phyloP scores from a whole-genome alignment of 2,888 invertebrate genomes.

The Tenthredo notha region DNA sequence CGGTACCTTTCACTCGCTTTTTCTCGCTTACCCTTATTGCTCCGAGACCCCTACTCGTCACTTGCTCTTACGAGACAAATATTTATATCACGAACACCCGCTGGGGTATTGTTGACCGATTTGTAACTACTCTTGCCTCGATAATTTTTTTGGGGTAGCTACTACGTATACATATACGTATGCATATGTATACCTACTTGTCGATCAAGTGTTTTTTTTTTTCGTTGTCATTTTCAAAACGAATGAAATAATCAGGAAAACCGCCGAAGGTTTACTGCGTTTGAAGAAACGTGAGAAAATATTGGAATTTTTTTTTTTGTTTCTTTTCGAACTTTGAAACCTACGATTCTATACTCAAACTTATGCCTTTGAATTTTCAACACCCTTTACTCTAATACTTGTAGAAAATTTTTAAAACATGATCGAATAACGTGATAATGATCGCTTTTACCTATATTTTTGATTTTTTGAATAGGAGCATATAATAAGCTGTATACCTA shows the following conservation, averaged over 20 bases:
- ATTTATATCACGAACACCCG: conserved; percentile 74
- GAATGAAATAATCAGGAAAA: background rate
- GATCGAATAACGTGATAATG: background rate
- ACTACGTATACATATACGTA: background rate
- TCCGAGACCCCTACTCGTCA: conserved; percentile 27
- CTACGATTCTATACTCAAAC: background rate
- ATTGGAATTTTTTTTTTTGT: background rate
- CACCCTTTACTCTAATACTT: background rate
- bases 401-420: background rate
- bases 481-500: background rate
- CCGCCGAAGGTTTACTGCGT: background rate
- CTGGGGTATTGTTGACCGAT: conserved; percentile 68
- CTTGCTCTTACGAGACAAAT: conserved; percentile 70
- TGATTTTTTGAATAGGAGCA: background rate
- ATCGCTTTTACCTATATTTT: background rate
- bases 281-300: conserved; percentile 39
- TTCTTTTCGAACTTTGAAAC: background rate
- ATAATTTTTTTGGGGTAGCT: conserved; percentile 44
- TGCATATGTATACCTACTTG: background rate
- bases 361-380: background rate
- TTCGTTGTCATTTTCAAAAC: background rate
- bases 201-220: conserved; percentile 32
- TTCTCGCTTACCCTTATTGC: conserved; percentile 47
- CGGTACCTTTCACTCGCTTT: background rate
- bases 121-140: conserved; percentile 53